Evolutionary conservation across 2,113 vertebrate genomes (phyloP).

Genomic region (Muntiacus muntjak): DNA sequence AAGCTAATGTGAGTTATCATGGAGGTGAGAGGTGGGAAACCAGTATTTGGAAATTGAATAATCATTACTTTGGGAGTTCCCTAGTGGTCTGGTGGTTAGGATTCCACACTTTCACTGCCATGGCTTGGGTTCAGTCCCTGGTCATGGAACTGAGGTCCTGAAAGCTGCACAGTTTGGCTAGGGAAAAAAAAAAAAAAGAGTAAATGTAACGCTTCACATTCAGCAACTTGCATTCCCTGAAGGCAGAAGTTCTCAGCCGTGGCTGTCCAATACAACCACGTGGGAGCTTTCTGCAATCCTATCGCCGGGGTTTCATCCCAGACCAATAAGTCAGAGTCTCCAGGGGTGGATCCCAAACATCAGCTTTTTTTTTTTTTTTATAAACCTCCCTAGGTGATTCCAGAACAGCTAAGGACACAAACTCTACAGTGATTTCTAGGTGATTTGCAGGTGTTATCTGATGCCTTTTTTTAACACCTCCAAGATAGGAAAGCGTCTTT

Average conservation of each 20-base stretch:
- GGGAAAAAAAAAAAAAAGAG: not conserved
- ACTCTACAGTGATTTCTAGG: not conserved
- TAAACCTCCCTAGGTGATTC: not conserved
- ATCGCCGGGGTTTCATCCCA: rapidly evolving
- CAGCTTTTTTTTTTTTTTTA: not conserved
- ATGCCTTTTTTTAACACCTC: not conserved
- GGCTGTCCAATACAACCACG: not conserved
- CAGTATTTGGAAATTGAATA: not conserved
- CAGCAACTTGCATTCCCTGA: not conserved
- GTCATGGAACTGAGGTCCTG: not conserved
- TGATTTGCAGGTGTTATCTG: not conserved
- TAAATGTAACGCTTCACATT: not conserved
- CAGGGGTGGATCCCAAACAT: not conserved
- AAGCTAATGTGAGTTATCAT: not conserved
- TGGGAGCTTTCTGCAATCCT: not conserved
- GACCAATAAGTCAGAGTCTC: not conserved
- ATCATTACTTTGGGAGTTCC: not conserved
- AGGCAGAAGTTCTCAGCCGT: not conserved
- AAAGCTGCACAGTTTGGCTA: not conserved
- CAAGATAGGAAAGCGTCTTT: not conserved
- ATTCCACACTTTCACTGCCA: not conserved
- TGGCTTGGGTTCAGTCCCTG: not conserved
- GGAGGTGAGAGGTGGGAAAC: not conserved
- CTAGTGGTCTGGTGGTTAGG: not conserved
- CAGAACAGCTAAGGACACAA: not conserved